Evolutionary conservation across 2,888 invertebrate species (phyloP).

Genomic region (Strigamia transsilvanica): DNA sequence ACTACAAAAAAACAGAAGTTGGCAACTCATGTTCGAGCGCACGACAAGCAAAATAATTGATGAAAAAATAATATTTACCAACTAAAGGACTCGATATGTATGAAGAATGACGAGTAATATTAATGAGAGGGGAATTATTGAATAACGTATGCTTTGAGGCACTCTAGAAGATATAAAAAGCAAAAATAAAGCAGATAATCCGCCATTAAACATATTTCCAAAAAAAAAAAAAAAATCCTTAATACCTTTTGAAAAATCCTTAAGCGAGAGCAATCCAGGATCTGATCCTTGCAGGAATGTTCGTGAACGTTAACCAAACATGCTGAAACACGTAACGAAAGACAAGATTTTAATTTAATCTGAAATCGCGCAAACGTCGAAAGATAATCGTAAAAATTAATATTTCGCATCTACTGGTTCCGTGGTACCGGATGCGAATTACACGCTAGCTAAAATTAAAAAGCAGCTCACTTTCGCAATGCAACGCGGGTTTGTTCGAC

Average conservation of each 20-base stretch:
- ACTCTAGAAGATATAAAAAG: not conserved
- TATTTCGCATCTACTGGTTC: too few relatives aligned
- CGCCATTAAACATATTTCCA: too few relatives aligned
- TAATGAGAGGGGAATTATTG: conserved; percentile 29
- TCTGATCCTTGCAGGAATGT: conserved; percentile 86
- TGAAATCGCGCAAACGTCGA: not conserved
- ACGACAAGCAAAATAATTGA: not conserved
- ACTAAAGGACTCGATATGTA: conserved; percentile 41
- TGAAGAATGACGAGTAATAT: conserved; percentile 35
- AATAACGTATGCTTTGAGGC: conserved; percentile 23
- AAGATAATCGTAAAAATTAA: conserved; percentile 2
- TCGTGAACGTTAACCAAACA: conserved; percentile 88
- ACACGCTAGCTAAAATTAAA: not conserved
- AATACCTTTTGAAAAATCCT: conserved; percentile 62
- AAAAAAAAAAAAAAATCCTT: not conserved
- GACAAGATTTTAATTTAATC: not conserved
- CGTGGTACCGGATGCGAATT: not conserved
- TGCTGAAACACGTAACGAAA: conserved; percentile 68
- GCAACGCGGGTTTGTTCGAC: conserved; percentile 81
- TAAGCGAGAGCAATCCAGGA: conserved; percentile 74
- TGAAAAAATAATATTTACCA: not conserved
- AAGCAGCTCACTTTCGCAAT: conserved; percentile 78
- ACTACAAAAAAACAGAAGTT: not conserved
- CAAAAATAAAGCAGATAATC: not conserved
- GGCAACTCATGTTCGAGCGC: not conserved